A percentile compares a stretch with the other conserved stretches of the same genome.
These are phyloP conservation scores for Daphoenositta chrysoptera DNA, from an alignment of 2,113 vertebrate species.

Conservation along the genomic window DNA sequence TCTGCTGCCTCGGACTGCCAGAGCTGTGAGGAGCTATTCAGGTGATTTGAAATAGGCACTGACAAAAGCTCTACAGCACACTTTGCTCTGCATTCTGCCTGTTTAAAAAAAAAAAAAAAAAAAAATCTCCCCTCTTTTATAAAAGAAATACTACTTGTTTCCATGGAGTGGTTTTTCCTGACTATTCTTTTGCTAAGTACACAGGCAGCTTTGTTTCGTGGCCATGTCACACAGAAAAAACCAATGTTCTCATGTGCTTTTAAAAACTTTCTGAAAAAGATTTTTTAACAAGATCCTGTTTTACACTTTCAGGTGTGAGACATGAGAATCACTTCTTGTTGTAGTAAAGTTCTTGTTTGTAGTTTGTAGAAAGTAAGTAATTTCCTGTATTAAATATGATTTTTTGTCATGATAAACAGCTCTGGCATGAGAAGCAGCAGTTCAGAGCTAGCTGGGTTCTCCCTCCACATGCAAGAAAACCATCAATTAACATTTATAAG, in stretches of 20 bases:
- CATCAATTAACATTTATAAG: not conserved
- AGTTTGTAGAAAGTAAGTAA: not conserved
- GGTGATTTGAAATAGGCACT: not conserved
- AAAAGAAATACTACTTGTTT: not conserved
- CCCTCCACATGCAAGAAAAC: not conserved
- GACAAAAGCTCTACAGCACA: not conserved
- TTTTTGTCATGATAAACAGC: not conserved
- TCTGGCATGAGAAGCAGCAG: not conserved
- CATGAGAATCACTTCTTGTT: not conserved
- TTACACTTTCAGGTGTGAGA: not conserved
- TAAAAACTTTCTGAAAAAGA: not conserved
- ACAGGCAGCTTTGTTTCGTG: rapidly evolving
- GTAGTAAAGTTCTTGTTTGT: not conserved
- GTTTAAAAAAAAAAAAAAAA: not conserved
- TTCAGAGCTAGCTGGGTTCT: not conserved
- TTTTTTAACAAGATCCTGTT: not conserved
- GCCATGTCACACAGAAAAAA: rapidly evolving
- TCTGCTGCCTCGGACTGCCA: not conserved
- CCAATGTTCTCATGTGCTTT: rapidly evolving
- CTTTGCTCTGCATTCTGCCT: not conserved
- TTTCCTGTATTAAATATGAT: not conserved
- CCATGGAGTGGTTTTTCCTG: not conserved
- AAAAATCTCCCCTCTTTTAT: rapidly evolving
- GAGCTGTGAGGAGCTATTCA: not conserved
- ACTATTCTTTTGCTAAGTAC: not conserved